Percentiles rank a stretch among this genome's conserved stretches.
Evolutionary conservation across 2,797 vertebrate genomes (phyloP).

Genomic region (Tinamus major): DNA sequence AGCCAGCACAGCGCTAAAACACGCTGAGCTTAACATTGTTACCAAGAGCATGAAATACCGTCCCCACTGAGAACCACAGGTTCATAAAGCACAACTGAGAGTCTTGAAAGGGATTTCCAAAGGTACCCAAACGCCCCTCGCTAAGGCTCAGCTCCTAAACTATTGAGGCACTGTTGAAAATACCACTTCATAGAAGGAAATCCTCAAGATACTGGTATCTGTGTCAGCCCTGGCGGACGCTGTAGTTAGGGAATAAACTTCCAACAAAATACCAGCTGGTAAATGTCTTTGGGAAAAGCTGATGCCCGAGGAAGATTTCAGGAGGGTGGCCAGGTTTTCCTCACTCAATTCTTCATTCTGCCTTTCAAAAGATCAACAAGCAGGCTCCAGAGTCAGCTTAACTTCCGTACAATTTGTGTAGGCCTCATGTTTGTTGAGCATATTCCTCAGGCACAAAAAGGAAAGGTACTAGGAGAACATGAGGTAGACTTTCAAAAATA

Average conservation of each 20-base stretch:
- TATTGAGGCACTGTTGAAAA: not conserved
- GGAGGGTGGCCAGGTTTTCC: not conserved
- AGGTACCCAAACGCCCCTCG: not conserved
- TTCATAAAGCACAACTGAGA: not conserved
- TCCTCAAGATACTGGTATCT: fast-evolving
- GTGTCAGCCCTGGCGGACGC: fast-evolving
- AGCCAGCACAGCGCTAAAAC: not conserved
- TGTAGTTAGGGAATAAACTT: not conserved
- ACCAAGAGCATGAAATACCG: not conserved
- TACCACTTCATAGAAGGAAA: not conserved
- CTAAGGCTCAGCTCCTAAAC: not conserved
- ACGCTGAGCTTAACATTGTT: not conserved
- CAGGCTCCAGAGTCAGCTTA: not conserved
- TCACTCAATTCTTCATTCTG: not conserved
- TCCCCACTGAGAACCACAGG: not conserved
- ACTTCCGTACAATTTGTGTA: not conserved
- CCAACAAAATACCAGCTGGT: not conserved
- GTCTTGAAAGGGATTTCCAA: not conserved
- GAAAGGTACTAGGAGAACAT: not conserved
- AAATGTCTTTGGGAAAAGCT: not conserved
- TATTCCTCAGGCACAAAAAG: not conserved
- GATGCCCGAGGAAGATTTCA: not conserved
- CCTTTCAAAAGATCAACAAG: not conserved
- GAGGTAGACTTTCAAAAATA: not conserved
- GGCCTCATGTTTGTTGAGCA: not conserved